Evolutionary conservation across 1,140 invertebrate species (phyloP).

Genomic region (Heliconius himera): DNA sequence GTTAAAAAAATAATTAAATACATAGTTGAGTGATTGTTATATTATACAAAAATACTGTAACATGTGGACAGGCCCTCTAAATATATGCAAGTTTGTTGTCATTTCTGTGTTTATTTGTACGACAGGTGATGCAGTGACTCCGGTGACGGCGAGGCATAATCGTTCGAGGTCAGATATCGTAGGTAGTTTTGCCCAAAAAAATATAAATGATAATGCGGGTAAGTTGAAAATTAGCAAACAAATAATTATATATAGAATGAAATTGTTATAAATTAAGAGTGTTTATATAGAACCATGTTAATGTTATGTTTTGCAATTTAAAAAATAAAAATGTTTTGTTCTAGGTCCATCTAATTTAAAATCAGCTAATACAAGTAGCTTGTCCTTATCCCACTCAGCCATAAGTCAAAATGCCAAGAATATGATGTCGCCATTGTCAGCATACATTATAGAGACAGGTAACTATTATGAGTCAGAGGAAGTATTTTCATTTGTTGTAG

Average conservation of each 20-base stretch:
- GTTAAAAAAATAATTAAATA: neutral
- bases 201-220: conserved; percentile 73
- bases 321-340: conserved; percentile 15
- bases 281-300: neutral
- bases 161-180: conserved; percentile 74
- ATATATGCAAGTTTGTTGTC: neutral
- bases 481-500: neutral
- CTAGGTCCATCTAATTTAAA: conserved; percentile 68
- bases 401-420: conserved; percentile 82
- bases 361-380: conserved; percentile 56
- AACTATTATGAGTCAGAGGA: conserved; percentile 28
- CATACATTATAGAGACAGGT: conserved; percentile 88
- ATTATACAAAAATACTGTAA: neutral
- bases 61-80: neutral
- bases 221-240: conserved; percentile 50
- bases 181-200: conserved; percentile 70
- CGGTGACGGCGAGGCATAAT: conserved; percentile 68
- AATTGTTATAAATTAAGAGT: neutral
- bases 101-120: neutral
- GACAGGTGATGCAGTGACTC: conserved; percentile 59
- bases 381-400: conserved; percentile 70
- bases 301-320: no score
- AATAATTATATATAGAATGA: conserved; percentile 2
- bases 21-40: neutral
- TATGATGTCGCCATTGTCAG: conserved; percentile 83